These are phyloP conservation scores for Mylabris phalerata DNA, from an alignment of 1,140 invertebrate species.

Conservation along the genomic window DNA sequence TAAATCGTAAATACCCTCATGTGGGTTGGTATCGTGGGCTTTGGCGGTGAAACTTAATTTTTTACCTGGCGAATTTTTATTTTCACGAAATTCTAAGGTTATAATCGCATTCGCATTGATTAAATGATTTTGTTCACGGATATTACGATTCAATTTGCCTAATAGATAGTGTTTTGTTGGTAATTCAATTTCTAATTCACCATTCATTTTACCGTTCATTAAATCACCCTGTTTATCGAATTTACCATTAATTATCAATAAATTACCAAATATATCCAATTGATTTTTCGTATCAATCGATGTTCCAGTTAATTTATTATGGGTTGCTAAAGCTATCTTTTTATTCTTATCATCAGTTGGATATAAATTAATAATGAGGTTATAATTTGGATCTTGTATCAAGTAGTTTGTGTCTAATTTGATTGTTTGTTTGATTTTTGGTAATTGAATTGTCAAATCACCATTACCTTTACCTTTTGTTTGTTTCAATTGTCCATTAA, in stretches of 20 bases:
- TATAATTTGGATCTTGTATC: slow-evolving; percentile 49
- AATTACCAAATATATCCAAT: slow-evolving; percentile 49
- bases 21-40: slow-evolving; percentile 42
- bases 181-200: slow-evolving; percentile 48
- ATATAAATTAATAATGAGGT: slow-evolving; percentile 52
- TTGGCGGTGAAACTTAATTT: slow-evolving; percentile 38
- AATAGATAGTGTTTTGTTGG: slow-evolving; percentile 50
- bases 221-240: slow-evolving; percentile 40
- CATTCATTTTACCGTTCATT: slow-evolving; percentile 42
- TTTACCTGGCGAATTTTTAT: slow-evolving; percentile 46
- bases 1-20: slow-evolving; percentile 41
- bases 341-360: slow-evolving; percentile 60
- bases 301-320: slow-evolving; percentile 49
- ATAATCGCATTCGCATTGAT: slow-evolving; percentile 41
- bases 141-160: slow-evolving; percentile 43
- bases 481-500: slow-evolving; percentile 51
- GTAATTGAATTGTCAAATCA: slow-evolving; percentile 47
- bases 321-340: slow-evolving; percentile 55
- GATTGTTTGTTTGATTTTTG: slow-evolving; percentile 51
- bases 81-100: slow-evolving; percentile 45
- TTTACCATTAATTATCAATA: slow-evolving; percentile 50
- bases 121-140: slow-evolving; percentile 39
- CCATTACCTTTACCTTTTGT: slow-evolving; percentile 51
- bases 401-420: slow-evolving; percentile 54
- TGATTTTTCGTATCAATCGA: slow-evolving; percentile 60